phyloP scores from a whole-genome alignment of 2,888 invertebrate genomes.

The Plebejus melissa region DNA sequence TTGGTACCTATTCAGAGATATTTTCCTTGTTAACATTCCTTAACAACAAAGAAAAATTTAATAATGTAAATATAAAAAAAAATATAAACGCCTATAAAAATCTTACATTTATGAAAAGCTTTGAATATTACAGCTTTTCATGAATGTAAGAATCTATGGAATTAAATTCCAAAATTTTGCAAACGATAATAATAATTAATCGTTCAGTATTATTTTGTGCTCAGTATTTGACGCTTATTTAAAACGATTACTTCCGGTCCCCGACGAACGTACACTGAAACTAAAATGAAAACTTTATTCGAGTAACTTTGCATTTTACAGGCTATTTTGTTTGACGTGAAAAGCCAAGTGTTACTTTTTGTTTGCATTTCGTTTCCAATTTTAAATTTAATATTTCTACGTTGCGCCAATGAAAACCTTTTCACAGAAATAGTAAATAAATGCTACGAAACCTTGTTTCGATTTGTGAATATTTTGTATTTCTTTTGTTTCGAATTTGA shows the following conservation, averaged over 20 bases:
- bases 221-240: slow-evolving; percentile 14
- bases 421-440: background rate
- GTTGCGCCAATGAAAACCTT: slow-evolving; percentile 5
- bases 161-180: background rate
- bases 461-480: background rate
- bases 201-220: background rate
- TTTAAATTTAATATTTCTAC: slow-evolving; percentile 11
- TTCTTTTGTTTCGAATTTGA: background rate
- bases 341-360: slow-evolving; percentile 24
- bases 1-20: too few relatives aligned
- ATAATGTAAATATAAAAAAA: too few relatives aligned
- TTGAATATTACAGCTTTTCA: background rate
- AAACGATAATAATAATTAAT: background rate
- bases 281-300: slow-evolving; percentile 20
- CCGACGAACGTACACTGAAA: background rate
- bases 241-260: slow-evolving; percentile 12
- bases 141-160: background rate
- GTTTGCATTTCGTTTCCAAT: slow-evolving; percentile 21
- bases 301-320: slow-evolving; percentile 15
- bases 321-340: slow-evolving; percentile 23
- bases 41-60: too few relatives aligned
- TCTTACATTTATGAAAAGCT: background rate
- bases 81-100: background rate
- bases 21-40: too few relatives aligned
- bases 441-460: slow-evolving; percentile 6